These are phyloP conservation scores for Palaemon carinicauda DNA, from an alignment of 1,140 invertebrate species.

Conservation along the genomic window DNA sequence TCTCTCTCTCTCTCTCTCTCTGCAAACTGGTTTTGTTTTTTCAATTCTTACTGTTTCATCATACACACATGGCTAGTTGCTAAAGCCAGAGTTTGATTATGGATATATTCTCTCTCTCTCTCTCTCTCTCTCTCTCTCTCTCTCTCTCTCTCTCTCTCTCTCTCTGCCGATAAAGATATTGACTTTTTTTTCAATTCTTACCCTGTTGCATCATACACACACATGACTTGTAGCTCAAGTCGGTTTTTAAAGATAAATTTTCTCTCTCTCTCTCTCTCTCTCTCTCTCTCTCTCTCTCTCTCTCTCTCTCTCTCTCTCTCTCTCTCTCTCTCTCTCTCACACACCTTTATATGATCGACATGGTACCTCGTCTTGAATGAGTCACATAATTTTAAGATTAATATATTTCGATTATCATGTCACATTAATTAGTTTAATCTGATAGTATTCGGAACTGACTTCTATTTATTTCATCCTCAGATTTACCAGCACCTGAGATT, in stretches of 20 bases:
- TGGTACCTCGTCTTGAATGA: not conserved
- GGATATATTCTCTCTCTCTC: no score
- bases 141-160: no score
- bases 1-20: no score
- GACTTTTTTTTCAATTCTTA: not conserved
- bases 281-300: not conserved
- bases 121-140: no score
- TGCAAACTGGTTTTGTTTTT: no score
- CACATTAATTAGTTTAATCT: not conserved
- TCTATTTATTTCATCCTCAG: constrained; percentile 69
- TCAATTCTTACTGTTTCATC: no score
- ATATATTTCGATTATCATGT: not conserved
- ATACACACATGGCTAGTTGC: no score
- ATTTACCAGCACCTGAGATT: constrained; percentile 93
- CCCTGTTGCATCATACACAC: no score
- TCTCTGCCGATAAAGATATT: no score
- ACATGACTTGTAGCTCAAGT: not conserved
- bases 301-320: not conserved
- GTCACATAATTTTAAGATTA: no score
- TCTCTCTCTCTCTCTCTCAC: not conserved
- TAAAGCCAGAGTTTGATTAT: no score
- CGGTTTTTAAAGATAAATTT: no score
- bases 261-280: not conserved
- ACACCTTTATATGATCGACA: not conserved
- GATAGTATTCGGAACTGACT: not conserved